Evolutionary conservation across 2,797 vertebrate species (phyloP).

Genomic region (Acanthopagrus latus): DNA sequence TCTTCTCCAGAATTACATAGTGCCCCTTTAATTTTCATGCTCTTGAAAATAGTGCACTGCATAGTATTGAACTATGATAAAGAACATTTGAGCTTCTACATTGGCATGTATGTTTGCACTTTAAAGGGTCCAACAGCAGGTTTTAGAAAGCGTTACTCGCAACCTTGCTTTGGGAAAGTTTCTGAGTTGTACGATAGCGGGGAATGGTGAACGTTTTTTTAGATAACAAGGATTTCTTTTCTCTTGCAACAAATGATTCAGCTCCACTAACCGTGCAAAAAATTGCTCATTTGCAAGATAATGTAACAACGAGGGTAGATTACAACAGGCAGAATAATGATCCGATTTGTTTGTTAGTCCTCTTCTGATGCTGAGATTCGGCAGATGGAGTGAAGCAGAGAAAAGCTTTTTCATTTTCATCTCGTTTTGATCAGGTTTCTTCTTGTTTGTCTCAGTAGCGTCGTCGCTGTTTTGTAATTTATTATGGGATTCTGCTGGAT

Average conservation of each 20-base stretch:
- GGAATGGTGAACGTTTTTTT: no score
- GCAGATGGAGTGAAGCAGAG: not conserved
- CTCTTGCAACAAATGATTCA: constrained; percentile 21
- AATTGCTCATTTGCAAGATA: constrained; percentile 16
- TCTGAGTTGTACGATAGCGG: not conserved
- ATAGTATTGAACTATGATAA: not conserved
- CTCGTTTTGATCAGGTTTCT: constrained; percentile 16
- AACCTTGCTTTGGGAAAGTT: not conserved
- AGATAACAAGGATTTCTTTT: no score
- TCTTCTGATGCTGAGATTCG: constrained; percentile 11
- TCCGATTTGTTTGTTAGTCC: not conserved
- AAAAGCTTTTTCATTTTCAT: constrained; percentile 12
- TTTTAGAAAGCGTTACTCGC: not conserved
- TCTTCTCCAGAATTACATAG: no score
- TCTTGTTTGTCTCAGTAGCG: not conserved
- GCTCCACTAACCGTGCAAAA: constrained; percentile 11
- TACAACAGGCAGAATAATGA: constrained; percentile 24
- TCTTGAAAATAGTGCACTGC: not conserved
- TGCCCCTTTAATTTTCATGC: not conserved
- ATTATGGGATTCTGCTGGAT: constrained; percentile 12
- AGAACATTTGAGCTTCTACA: not conserved
- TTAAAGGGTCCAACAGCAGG: not conserved
- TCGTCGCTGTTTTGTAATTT: constrained; percentile 8
- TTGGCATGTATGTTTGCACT: no score
- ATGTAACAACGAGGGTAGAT: constrained; percentile 1